These are phyloP conservation scores for Ranitomeya variabilis DNA, from an alignment of 2,113 vertebrate species.

Conservation along the genomic window DNA sequence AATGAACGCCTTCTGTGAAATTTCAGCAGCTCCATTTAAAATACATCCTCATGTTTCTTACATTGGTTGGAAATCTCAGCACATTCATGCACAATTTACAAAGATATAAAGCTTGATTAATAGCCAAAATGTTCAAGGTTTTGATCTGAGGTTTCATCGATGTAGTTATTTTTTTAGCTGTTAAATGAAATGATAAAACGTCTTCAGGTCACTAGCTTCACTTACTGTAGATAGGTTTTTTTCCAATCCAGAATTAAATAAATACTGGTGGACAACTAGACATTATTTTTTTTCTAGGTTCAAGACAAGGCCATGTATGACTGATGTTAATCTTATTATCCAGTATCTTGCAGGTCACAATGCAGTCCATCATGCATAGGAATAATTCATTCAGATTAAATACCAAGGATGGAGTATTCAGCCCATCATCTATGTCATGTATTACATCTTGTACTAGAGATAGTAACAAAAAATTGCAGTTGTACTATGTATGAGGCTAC, in stretches of 20 bases:
- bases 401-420: background rate
- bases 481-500: background rate
- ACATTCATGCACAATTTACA: background rate
- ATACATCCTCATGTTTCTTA: background rate
- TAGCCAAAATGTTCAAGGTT: background rate
- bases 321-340: conserved; percentile 2
- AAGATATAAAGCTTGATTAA: background rate
- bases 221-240: background rate
- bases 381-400: background rate
- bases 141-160: background rate
- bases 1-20: background rate
- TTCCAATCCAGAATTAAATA: background rate
- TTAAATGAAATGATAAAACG: background rate
- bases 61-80: background rate
- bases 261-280: background rate
- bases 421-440: background rate
- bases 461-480: background rate
- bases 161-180: background rate
- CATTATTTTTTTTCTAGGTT: background rate
- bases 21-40: background rate
- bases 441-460: background rate
- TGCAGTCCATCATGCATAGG: background rate
- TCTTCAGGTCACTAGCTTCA: background rate
- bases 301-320: conserved; percentile 15
- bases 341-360: background rate